Evolutionary conservation across 2,113 vertebrate species (phyloP).

Genomic region (Pluvialis apricaria): DNA sequence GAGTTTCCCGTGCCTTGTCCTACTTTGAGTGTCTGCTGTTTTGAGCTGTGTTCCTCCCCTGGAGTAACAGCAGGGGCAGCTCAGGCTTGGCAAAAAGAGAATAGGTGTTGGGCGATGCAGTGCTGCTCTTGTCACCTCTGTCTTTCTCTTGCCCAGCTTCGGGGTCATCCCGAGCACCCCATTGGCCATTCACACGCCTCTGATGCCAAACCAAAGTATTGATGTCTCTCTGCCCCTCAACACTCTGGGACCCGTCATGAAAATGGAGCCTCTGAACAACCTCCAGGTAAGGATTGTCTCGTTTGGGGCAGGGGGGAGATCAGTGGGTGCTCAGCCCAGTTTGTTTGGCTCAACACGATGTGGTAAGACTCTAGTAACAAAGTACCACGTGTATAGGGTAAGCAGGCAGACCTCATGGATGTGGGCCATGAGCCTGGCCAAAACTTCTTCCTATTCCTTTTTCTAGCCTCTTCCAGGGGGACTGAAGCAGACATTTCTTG

Average conservation of each 20-base stretch:
- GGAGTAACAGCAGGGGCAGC: background rate
- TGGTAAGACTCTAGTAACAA: background rate
- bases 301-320: background rate
- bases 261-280: slow-evolving; percentile 99
- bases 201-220: slow-evolving; percentile 98
- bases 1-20: background rate
- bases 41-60: background rate
- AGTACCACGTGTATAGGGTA: accelerated
- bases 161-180: slow-evolving; percentile 95
- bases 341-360: background rate
- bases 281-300: slow-evolving; percentile 82
- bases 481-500: background rate
- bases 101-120: background rate
- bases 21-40: background rate
- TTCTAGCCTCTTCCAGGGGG: background rate
- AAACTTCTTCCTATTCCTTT: background rate
- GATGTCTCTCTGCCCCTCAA: slow-evolving; percentile 95
- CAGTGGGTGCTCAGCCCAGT: background rate
- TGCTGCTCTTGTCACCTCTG: background rate
- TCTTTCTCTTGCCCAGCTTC: slow-evolving; percentile 75
- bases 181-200: slow-evolving; percentile 90
- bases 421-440: background rate
- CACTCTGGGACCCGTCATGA: slow-evolving; percentile 97
- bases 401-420: background rate
- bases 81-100: background rate